phyloP scores from a whole-genome alignment of 2,113 vertebrate genomes.

The Tenebrosternarchus preto region DNA sequence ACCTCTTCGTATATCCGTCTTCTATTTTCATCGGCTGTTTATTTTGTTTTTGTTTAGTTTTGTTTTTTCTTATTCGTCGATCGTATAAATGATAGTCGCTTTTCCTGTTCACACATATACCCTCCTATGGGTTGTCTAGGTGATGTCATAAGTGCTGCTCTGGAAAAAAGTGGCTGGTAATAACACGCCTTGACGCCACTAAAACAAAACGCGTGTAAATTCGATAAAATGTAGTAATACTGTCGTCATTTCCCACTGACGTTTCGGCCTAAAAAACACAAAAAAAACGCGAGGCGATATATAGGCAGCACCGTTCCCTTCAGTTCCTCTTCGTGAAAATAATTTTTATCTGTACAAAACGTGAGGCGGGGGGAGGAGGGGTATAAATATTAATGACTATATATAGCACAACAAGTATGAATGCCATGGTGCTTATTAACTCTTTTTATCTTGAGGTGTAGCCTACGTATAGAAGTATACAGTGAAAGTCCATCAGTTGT shows the following conservation, averaged over 20 bases:
- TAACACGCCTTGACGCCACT: constrained; percentile 32
- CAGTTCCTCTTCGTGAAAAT: constrained; percentile 24
- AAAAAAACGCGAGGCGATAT: not conserved
- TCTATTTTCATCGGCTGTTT: not conserved
- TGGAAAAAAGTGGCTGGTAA: constrained; percentile 47
- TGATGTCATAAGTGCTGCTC: constrained; percentile 46
- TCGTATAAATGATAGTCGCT: constrained; percentile 26
- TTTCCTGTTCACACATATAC: constrained; percentile 30
- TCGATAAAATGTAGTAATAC: constrained; percentile 15
- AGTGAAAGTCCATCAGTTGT: constrained; percentile 1
- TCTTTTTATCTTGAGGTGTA: constrained; percentile 26
- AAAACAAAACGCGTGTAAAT: constrained; percentile 2
- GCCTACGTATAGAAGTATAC: constrained; percentile 35
- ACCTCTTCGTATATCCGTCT: not conserved
- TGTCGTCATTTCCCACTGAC: not conserved
- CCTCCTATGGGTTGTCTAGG: constrained; percentile 38
- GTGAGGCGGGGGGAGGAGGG: not conserved
- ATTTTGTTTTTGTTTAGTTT: too few species aligned
- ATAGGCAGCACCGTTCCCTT: not conserved
- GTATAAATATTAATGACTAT: constrained; percentile 74
- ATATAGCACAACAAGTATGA: constrained; percentile 68
- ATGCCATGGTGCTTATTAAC: constrained; percentile 56
- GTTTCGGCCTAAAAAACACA: not conserved
- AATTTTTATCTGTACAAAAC: constrained; percentile 59
- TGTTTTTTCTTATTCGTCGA: not conserved